Base-by-base conservation (phyloP, 2,888 invertebrate species). In the Apoderus coryli region DNA sequence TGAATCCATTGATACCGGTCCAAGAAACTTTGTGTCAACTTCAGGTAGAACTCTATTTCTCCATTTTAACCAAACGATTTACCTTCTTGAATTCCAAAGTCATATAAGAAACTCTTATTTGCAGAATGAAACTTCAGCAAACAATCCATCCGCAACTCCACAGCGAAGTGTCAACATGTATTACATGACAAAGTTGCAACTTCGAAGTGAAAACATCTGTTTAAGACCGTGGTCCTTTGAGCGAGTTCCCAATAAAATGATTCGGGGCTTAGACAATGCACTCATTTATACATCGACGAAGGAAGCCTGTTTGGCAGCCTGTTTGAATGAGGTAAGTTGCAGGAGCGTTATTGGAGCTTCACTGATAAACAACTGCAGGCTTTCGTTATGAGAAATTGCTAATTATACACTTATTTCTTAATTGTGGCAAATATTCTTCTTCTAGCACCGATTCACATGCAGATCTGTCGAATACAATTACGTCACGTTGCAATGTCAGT, bases 401-500 rank as follows among this genome's bases (percentile, higher is more conserved):
- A n/a, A n/a, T n/a, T n/a, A n/a, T n/a, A n/a, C n/a, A n/a, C n/a
- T n/a, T n/a, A n/a, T n/a, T n/a, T n/a, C n/a, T n/a, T n/a, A n/a
- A n/a, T n/a, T n/a, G n/a, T n/a, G n/a, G n/a, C n/a, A n/a, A n/a
- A n/a, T n/a, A n/a, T n/a, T n/a, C n/a, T n/a, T n/a, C 43, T 58
- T 60, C 31, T 58, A 79, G 75, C 82, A 85, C 57, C 80, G 88
- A 31, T 90, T 90, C 58, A 76, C 78, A 9, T 92, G 90, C 52
- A 77, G 90, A 5, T 89, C 89, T 1, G 82, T 82, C 22, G 89
- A 90, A 57, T 92, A 90, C 60, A 89, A 90, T 58, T 90, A 90
- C 61, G 81, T 84, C 37, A 86, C 85, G 35, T 75, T 90, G 57
- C 78, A 89, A 49, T 92, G 90, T 50, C 81, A 88, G 40, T 68